Conservation (phyloP, 2,113 vertebrate species). For the Myodes glareolus region DNA sequence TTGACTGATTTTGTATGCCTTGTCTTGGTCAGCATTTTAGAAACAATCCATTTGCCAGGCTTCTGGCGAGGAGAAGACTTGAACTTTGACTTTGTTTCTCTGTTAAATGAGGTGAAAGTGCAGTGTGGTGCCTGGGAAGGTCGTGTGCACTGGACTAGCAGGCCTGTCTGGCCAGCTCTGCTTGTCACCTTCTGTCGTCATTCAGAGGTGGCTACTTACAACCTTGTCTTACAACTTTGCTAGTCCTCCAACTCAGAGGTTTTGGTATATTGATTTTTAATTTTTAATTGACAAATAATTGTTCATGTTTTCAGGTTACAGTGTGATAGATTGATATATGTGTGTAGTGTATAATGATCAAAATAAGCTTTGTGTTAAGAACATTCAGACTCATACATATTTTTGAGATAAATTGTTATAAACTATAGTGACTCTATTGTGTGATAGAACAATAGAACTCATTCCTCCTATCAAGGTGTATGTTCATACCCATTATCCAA, state of each 20-base stretch:
- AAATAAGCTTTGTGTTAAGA: neutral
- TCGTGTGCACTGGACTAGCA: neutral
- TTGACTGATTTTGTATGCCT: neutral
- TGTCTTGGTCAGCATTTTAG: neutral
- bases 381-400: neutral
- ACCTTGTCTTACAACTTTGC: neutral
- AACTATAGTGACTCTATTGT: neutral
- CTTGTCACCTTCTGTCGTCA: neutral
- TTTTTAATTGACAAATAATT: neutral
- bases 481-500: neutral
- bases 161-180: neutral
- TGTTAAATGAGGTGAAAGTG: neutral
- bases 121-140: neutral
- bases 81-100: slow-evolving; percentile 43
- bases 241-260: neutral
- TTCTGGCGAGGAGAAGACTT: neutral
- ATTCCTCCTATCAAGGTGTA: neutral
- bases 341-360: neutral
- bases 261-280: neutral
- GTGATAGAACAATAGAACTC: neutral
- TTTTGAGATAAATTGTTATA: neutral
- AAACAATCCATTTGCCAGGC: neutral
- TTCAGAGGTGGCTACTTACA: neutral
- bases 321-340: neutral
- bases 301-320: neutral